Evolutionary conservation across 2,888 invertebrate species (phyloP).

Genomic region (Drosophila paramelanica): DNA sequence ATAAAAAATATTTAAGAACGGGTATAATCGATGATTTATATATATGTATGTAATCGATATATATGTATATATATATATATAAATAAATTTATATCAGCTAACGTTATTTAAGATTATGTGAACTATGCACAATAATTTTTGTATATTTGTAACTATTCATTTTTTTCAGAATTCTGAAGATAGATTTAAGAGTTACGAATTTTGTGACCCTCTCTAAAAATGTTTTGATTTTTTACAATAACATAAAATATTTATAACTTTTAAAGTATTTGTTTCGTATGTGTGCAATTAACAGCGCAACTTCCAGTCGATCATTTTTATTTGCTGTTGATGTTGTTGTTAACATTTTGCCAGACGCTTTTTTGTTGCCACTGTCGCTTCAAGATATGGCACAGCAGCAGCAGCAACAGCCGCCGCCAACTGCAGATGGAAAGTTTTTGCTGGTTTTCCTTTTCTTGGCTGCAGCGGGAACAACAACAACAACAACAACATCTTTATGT

Average conservation of each 20-base stretch:
- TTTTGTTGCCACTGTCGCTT: conserved; percentile 49
- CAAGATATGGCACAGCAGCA: conserved; percentile 55
- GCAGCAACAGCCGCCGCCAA: conserved; percentile 28
- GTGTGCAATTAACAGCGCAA: background rate
- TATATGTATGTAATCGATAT: too few relatives aligned
- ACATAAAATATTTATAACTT: too few relatives aligned
- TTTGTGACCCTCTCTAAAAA: too few relatives aligned
- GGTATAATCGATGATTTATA: background rate
- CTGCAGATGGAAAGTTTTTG: conserved; percentile 54
- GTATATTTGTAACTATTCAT: too few relatives aligned
- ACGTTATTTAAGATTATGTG: too few relatives aligned
- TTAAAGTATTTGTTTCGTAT: too few relatives aligned
- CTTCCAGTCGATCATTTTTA: background rate
- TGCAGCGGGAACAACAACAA: conserved; percentile 22
- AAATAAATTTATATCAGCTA: too few relatives aligned
- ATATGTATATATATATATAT: too few relatives aligned
- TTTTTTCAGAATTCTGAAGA: too few relatives aligned
- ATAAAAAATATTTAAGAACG: background rate
- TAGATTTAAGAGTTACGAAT: too few relatives aligned
- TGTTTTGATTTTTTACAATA: too few relatives aligned
- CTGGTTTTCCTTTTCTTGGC: conserved; percentile 40
- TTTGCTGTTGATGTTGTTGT: conserved; percentile 22
- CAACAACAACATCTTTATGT: conserved; percentile 5
- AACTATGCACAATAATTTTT: too few relatives aligned
- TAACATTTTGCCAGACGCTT: conserved; percentile 28